Conservation (phyloP, 2,888 invertebrate genomes). For the Desoria tigrina region DNA sequence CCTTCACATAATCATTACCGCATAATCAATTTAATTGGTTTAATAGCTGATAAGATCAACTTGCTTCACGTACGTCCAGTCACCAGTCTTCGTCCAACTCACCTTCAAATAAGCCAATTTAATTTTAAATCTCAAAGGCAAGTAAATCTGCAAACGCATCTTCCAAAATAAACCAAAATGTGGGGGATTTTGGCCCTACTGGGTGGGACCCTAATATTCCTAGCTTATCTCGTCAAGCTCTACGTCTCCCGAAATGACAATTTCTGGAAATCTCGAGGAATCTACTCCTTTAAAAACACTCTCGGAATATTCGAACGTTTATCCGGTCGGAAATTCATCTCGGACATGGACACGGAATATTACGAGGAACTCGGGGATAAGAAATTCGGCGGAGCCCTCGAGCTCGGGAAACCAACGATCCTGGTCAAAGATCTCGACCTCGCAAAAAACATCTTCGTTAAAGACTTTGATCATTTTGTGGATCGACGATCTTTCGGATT, state of each 20-base stretch:
- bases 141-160: too few species aligned
- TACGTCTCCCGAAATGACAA: background rate
- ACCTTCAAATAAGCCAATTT: too few species aligned
- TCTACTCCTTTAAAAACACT: background rate
- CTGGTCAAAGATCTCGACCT: conserved; percentile 4
- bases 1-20: too few species aligned
- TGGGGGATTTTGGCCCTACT: too few species aligned
- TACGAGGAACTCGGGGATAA: conserved; percentile 1
- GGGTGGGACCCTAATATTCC: background rate
- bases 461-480: too few species aligned
- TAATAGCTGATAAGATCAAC: too few species aligned
- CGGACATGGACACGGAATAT: background rate
- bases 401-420: background rate
- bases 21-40: too few species aligned
- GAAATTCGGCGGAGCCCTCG: background rate
- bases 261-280: background rate
- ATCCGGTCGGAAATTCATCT: background rate
- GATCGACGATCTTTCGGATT: too few species aligned
- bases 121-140: too few species aligned
- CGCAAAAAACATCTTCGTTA: background rate
- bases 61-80: too few species aligned
- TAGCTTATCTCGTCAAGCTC: background rate
- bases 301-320: background rate
- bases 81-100: too few species aligned
- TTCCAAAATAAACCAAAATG: too few species aligned